Conservation (phyloP, 2,113 vertebrate genomes). For the Perccottus glenii region DNA sequence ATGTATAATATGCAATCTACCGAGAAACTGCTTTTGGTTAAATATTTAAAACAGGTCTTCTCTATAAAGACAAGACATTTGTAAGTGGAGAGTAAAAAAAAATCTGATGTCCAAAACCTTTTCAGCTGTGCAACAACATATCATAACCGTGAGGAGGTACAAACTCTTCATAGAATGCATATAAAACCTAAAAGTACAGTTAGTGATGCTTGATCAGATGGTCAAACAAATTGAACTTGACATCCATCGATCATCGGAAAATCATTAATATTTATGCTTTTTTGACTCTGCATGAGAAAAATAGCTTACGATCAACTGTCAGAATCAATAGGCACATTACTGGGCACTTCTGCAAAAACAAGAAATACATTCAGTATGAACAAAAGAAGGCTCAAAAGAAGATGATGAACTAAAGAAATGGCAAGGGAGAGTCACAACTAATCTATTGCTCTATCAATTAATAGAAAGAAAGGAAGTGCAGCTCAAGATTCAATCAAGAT, state of each 20-base stretch:
- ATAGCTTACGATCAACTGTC: slow-evolving; percentile 43
- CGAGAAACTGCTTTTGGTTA: neutral
- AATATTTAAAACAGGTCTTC: neutral
- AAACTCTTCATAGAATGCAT: neutral
- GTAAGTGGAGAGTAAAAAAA: neutral
- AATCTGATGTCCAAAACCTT: neutral
- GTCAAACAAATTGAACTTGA: neutral
- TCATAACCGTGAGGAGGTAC: neutral
- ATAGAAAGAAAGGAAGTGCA: neutral
- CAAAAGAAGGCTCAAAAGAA: no score
- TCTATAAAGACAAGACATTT: neutral
- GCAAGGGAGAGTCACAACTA: no score
- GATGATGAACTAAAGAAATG: no score
- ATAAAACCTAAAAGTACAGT: neutral
- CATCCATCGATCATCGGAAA: slow-evolving; percentile 18
- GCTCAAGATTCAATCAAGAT: slow-evolving; percentile 1
- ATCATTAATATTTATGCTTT: slow-evolving; percentile 6
- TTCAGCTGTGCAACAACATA: neutral
- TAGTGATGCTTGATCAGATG: slow-evolving; percentile 1
- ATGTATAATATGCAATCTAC: neutral
- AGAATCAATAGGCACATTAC: slow-evolving; percentile 19
- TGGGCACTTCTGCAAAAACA: neutral
- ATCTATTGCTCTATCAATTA: neutral
- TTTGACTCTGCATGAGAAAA: slow-evolving; percentile 34
- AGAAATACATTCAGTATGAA: neutral